Evolutionary conservation across 1,140 invertebrate species (phyloP), one percentile per base, ranked within the genome.

Genomic region (Zaprionus taronus): DNA sequence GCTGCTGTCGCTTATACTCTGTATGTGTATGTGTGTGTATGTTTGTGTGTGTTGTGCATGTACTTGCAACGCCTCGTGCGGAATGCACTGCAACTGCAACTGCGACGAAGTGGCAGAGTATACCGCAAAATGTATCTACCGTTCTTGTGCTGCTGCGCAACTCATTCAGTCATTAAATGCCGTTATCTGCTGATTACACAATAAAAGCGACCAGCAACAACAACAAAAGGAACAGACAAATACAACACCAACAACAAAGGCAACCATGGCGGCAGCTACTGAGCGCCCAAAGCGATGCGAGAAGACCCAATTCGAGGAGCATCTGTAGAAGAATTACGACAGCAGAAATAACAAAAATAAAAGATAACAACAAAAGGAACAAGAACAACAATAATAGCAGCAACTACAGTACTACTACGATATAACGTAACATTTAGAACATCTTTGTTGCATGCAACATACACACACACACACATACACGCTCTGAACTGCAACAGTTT

Each of bases 131-230:
- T 65, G 61, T 58, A 66, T 58, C 71, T 70, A 70, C 60, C 67
- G 66, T 75, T 75, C 58, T 11, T 34, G 24, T 26, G 38, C 17
- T 55, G 53, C 24, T 9, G 55, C 12, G 60, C 72, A 89, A 90
- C 85, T 89, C 84, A 90, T 89, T 89, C 85, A 90, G 85, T 87
- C 84, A 89, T 89, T 89, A 89, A 89, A 81, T 89, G 84, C 84
- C 84, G 84, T 89, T 89, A 89, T 90, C 86, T 89, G 81, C 81
- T 90, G 81, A 89, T 89, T 89, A 89, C 79, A 90, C 81, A 89
- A 89, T 85, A 84, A 90, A 89, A 81, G 75, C 85, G 72, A 85
- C 78, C 63, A 70, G 64, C 57, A 76, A 66, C 31, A 65, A 34
- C 75, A 72, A 28, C 60, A 36, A 26, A 26, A 26, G 24, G 24